These are phyloP conservation scores for Osmerus eperlanus DNA, from an alignment of 2,113 vertebrate species.

Conservation along the genomic window DNA sequence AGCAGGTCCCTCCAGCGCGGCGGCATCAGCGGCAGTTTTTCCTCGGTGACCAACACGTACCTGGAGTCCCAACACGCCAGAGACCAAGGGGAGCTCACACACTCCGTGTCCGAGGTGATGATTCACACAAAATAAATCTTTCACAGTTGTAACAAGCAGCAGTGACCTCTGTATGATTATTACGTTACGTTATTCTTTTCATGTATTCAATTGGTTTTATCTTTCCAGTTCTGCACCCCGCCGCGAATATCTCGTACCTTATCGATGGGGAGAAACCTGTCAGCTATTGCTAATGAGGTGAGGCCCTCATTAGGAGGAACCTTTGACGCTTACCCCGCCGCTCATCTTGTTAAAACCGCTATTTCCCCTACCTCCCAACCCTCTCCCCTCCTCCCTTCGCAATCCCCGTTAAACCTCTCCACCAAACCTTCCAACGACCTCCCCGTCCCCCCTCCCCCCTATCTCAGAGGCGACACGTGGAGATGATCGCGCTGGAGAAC, in stretches of 20 bases:
- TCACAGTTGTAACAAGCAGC: too few species aligned
- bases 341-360: too few species aligned
- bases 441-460: too few species aligned
- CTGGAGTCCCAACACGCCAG: slow-evolving; percentile 63
- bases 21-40: slow-evolving; percentile 41
- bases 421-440: not conserved
- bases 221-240: slow-evolving; percentile 62
- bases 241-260: slow-evolving; percentile 63
- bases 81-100: not conserved
- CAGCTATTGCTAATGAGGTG: slow-evolving; percentile 63
- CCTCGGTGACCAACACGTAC: slow-evolving; percentile 63
- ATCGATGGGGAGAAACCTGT: slow-evolving; percentile 66
- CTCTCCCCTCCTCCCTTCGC: slow-evolving; percentile 28
- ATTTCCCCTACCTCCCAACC: not conserved
- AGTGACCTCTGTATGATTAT: too few species aligned
- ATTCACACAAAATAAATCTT: too few species aligned
- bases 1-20: slow-evolving; percentile 56
- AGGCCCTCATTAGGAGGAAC: not conserved
- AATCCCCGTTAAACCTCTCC: not conserved
- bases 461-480: slow-evolving; percentile 78
- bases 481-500: slow-evolving; percentile 89
- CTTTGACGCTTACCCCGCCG: not conserved
- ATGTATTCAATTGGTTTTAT: slow-evolving; percentile 7
- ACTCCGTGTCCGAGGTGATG: too few species aligned
- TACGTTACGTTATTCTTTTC: not conserved